These are phyloP conservation scores for Alfaro cultratus DNA, from an alignment of 2,797 vertebrate genomes.

Conservation along the genomic window DNA sequence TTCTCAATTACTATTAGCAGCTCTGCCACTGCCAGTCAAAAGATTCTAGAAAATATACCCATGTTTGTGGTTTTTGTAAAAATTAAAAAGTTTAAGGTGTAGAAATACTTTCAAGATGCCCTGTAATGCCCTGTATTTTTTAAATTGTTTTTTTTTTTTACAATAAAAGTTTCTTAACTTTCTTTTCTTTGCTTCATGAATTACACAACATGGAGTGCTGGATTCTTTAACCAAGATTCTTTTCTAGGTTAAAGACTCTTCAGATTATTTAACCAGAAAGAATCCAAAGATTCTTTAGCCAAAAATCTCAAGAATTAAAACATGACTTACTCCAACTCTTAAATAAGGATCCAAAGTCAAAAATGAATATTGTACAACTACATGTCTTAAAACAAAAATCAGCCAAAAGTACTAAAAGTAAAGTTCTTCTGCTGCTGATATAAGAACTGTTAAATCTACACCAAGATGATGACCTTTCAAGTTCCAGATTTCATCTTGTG, in stretches of 20 bases:
- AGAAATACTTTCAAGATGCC: not conserved
- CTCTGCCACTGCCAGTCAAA: not conserved
- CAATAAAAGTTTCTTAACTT: not conserved
- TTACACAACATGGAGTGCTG: not conserved
- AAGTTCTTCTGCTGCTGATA: slow-evolving; percentile 10
- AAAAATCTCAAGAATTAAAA: not conserved
- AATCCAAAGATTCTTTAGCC: not conserved
- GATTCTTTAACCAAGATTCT: not conserved
- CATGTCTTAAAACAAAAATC: slow-evolving; percentile 7
- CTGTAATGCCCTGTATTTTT: not conserved
- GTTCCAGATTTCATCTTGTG: slow-evolving; percentile 29
- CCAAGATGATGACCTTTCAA: slow-evolving; percentile 13
- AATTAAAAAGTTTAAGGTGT: not conserved
- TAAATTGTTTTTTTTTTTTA: not conserved
- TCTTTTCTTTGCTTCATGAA: not conserved
- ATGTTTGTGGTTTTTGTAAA: not conserved
- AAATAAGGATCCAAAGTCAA: not conserved
- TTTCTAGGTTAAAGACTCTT: no score
- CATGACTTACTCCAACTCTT: not conserved
- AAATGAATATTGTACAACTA: not conserved
- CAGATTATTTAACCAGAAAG: no score
- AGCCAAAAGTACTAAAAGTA: slow-evolving; percentile 15
- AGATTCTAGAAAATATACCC: not conserved
- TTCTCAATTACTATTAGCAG: not conserved
- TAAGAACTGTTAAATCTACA: slow-evolving; percentile 30